phyloP scores from a whole-genome alignment of 2,797 vertebrate species.

The Hoplostethus atlanticus region DNA sequence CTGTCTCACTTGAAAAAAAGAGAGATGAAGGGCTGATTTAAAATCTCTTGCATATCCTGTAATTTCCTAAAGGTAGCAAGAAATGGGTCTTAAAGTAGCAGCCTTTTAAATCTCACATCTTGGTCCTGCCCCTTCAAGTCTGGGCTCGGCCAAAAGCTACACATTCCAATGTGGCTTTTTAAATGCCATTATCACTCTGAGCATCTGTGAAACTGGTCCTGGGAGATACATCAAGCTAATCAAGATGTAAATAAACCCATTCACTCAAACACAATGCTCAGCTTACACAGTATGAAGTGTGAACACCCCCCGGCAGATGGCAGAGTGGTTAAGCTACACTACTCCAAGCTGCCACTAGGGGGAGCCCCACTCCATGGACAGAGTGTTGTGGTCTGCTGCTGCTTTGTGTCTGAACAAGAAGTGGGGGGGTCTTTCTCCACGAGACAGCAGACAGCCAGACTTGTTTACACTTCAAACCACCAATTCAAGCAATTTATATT shows the following conservation, averaged over 20 bases:
- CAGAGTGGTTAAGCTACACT: neutral
- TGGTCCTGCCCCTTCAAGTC: no score
- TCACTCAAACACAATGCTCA: neutral
- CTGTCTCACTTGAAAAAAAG: no score
- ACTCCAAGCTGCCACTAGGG: conserved; percentile 20
- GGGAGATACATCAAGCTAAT: neutral
- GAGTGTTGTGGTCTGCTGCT: neutral
- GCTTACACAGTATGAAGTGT: neutral
- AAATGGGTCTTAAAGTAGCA: no score
- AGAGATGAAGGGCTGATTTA: no score
- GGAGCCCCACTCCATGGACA: neutral
- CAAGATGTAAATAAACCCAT: neutral
- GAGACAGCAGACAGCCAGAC: conserved; percentile 9
- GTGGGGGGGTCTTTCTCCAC: neutral
- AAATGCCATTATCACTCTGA: neutral
- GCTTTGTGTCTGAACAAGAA: neutral
- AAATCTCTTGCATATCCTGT: no score
- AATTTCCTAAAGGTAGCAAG: no score
- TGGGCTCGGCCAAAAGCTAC: no score
- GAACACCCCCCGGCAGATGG: conserved; percentile 5
- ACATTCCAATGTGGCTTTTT: neutral
- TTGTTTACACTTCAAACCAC: neutral
- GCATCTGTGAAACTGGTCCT: neutral
- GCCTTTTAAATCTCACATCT: no score
- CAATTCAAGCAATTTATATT: neutral